Evolutionary conservation across 2,113 vertebrate species (phyloP).

Genomic region (Pseudois nayaur): DNA sequence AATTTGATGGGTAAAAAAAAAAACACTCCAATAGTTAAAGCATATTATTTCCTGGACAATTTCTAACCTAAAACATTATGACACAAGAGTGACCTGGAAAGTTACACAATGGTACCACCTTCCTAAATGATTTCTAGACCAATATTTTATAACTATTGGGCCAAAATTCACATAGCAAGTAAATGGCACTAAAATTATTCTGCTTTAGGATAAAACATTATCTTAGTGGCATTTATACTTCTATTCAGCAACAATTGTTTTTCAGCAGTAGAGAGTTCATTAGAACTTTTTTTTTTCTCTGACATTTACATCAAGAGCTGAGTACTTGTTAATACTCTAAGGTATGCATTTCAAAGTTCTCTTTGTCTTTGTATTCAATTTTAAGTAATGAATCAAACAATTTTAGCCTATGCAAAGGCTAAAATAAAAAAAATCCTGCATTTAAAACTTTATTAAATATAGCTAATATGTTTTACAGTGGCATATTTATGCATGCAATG

Average conservation of each 20-base stretch:
- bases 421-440: conserved; percentile 46
- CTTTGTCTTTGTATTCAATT: conserved; percentile 77
- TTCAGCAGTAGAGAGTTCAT: conserved; percentile 77
- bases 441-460: conserved; percentile 60
- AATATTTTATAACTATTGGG: conserved; percentile 54
- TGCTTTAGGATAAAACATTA: conserved; percentile 52
- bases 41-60: conserved; percentile 37
- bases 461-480: conserved; percentile 40
- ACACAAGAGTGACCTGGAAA: conserved; percentile 36
- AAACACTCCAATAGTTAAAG: conserved; percentile 33
- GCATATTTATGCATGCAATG: neutral
- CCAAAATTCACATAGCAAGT: conserved; percentile 43
- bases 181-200: conserved; percentile 63
- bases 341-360: conserved; percentile 80
- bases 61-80: conserved; percentile 47
- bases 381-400: conserved; percentile 78
- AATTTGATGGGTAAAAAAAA: conserved; percentile 69
- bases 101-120: neutral
- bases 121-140: conserved; percentile 53
- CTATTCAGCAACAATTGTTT: conserved; percentile 71
- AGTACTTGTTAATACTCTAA: conserved; percentile 76
- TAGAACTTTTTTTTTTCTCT: conserved; percentile 71
- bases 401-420: conserved; percentile 55
- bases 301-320: conserved; percentile 76
- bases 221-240: conserved; percentile 70